Evolutionary conservation across 2,113 vertebrate species (phyloP).

Genomic region (Phylloscopus trochilus): DNA sequence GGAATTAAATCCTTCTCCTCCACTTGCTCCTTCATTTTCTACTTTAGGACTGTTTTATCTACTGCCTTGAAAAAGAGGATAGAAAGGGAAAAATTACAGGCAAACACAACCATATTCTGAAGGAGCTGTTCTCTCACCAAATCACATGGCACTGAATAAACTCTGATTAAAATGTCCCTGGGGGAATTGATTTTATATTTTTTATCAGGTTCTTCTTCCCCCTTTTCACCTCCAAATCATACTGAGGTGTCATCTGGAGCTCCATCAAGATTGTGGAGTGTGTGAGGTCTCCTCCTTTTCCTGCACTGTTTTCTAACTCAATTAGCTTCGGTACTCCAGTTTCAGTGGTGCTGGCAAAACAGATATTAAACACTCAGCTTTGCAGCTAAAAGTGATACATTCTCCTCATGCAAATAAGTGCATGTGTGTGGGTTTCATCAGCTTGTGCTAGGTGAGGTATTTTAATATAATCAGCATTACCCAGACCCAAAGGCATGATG

Average conservation of each 20-base stretch:
- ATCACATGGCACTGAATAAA: background rate
- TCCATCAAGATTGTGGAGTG: background rate
- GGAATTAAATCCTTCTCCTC: background rate
- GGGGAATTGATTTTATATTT: fast-evolving
- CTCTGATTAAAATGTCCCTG: background rate
- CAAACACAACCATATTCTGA: background rate
- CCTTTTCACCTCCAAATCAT: background rate
- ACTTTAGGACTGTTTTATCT: background rate
- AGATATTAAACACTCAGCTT: background rate
- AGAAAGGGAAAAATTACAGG: background rate
- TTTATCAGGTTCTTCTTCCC: background rate
- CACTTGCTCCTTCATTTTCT: background rate
- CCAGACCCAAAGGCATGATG: background rate
- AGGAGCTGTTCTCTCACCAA: background rate
- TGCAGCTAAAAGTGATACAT: background rate
- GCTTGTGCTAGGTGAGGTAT: background rate
- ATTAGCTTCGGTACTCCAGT: background rate
- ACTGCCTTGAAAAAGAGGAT: background rate
- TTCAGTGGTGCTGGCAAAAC: background rate
- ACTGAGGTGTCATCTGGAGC: background rate
- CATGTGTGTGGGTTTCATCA: background rate
- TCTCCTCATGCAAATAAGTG: background rate
- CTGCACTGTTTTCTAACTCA: background rate
- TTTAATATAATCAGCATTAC: background rate
- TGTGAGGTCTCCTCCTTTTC: background rate